Percentiles rank a stretch among this genome's conserved stretches.
Conservation (phyloP, 2,888 invertebrate species). For the Agrotis puta region DNA sequence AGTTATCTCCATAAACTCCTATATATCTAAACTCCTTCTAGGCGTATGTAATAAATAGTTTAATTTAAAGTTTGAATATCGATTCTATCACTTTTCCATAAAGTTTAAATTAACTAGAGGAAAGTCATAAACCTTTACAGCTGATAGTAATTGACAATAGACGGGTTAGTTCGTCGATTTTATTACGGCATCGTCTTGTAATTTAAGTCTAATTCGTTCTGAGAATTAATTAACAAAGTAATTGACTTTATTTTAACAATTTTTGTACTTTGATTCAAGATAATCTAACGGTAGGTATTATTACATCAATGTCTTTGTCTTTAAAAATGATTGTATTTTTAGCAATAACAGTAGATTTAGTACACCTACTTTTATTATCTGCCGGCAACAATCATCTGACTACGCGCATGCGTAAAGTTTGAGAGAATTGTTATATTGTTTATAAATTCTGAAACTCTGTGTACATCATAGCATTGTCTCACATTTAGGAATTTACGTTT, state of each 20-base stretch:
- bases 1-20: neutral
- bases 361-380: slow-evolving; percentile 8
- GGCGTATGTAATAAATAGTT: neutral
- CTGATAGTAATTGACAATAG: slow-evolving; percentile 19
- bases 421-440: slow-evolving; percentile 42
- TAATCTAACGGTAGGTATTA: neutral
- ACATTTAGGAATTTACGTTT: slow-evolving; percentile 28
- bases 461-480: slow-evolving; percentile 28
- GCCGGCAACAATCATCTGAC: neutral
- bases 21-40: neutral
- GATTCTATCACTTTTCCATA: slow-evolving; percentile 12
- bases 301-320: too few relatives aligned
- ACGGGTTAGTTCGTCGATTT: slow-evolving; percentile 7
- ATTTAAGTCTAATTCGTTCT: neutral
- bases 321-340: neutral
- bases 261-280: neutral
- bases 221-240: neutral
- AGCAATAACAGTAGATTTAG: neutral
- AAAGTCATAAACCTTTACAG: slow-evolving; percentile 28
- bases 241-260: slow-evolving; percentile 1
- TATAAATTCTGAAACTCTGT: slow-evolving; percentile 47
- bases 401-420: neutral
- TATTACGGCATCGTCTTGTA: slow-evolving; percentile 6
- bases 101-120: neutral
- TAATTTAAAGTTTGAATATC: slow-evolving; percentile 5